Evolutionary conservation across 1,140 invertebrate genomes (phyloP).

Genomic region (Parapsyche elsis): DNA sequence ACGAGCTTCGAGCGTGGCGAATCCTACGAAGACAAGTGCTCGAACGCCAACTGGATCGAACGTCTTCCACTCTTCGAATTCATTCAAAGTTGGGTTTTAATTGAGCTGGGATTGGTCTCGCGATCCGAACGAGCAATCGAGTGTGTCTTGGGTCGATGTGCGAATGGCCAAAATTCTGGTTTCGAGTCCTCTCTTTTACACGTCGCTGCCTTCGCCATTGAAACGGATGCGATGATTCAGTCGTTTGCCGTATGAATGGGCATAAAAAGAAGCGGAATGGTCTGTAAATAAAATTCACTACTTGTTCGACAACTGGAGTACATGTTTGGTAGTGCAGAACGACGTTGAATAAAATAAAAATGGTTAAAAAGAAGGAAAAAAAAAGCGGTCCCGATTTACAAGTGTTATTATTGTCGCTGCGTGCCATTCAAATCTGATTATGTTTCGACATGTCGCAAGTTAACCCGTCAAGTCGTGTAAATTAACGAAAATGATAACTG

Average conservation of each 20-base stretch:
- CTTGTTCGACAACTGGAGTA: neutral
- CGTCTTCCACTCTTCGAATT: neutral
- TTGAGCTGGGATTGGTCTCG: constrained; percentile 19
- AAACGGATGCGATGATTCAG: no score
- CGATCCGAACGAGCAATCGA: neutral
- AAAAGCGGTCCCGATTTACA: no score
- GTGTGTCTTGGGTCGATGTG: neutral
- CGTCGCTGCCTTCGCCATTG: no score
- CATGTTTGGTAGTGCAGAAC: neutral
- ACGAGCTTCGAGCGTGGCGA: constrained; percentile 2
- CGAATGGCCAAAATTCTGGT: neutral
- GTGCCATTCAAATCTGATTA: no score
- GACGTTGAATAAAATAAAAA: neutral
- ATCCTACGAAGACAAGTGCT: neutral
- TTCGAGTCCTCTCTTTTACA: no score
- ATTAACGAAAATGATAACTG: no score
- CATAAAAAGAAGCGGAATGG: no score
- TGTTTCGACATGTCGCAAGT: no score
- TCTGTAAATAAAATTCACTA: no score
- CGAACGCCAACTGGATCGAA: neutral
- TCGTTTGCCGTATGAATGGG: no score
- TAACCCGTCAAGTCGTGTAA: no score
- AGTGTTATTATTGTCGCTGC: no score
- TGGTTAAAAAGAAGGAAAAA: neutral
- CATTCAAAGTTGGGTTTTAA: constrained; percentile 30